Conservation (phyloP, 1,140 invertebrate species). For the Propsilocerus akamusi region DNA sequence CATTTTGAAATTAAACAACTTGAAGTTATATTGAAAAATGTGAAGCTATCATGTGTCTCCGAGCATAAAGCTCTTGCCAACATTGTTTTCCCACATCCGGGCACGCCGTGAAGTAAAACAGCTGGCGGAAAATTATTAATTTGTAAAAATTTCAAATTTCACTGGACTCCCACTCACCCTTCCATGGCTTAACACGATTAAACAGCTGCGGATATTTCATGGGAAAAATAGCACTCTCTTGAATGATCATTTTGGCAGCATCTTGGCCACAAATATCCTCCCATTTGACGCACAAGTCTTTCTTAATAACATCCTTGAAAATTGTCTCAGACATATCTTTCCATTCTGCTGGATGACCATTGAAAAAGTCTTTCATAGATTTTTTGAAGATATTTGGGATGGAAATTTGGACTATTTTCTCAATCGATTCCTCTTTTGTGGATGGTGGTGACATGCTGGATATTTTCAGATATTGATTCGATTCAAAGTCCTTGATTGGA, state of each 20-base stretch:
- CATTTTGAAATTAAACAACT: conserved; percentile 83
- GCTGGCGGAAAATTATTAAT: conserved; percentile 23
- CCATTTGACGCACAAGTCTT: conserved; percentile 35
- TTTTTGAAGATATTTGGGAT: conserved; percentile 12
- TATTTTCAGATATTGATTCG: neutral
- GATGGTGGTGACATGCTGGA: neutral
- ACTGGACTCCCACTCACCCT: conserved; percentile 15
- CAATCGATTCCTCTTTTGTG: neutral
- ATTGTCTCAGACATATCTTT: neutral
- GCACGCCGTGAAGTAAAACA: conserved; percentile 70
- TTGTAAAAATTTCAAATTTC: no score
- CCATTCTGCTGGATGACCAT: conserved; percentile 6
- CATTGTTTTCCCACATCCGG: conserved; percentile 66
- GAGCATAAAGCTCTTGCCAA: conserved; percentile 74
- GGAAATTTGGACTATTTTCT: conserved; percentile 7
- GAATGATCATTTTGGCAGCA: conserved; percentile 62
- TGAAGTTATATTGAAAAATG: conserved; percentile 83
- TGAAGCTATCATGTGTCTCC: conserved; percentile 49
- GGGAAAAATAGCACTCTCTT: conserved; percentile 78
- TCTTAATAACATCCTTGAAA: conserved; percentile 10
- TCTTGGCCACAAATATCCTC: conserved; percentile 56
- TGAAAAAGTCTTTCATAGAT: neutral
- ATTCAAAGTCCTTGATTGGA: neutral
- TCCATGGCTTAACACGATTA: conserved; percentile 61
- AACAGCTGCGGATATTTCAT: conserved; percentile 73